phyloP scores from a whole-genome alignment of 1,140 invertebrate genomes.

The Drosophila tani region DNA sequence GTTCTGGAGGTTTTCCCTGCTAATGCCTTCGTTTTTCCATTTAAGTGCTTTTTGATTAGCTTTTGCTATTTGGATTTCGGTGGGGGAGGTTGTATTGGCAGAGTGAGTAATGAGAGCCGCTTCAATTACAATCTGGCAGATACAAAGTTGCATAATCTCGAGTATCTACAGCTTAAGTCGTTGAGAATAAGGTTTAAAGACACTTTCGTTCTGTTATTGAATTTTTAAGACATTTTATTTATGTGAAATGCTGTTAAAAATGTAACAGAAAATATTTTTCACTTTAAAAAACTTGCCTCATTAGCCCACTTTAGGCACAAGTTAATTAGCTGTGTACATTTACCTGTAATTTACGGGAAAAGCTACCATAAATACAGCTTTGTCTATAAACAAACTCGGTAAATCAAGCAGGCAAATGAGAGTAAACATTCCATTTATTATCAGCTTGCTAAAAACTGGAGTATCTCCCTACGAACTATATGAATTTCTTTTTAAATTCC shows the following conservation, averaged over 20 bases:
- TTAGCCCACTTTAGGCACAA: background rate
- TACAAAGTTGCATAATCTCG: background rate
- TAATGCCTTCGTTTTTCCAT: slow-evolving; percentile 52
- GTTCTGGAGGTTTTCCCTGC: background rate
- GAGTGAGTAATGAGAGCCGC: slow-evolving; percentile 15
- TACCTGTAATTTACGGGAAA: background rate
- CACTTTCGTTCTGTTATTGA: no score
- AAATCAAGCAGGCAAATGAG: background rate
- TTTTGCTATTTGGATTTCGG: slow-evolving; percentile 27
- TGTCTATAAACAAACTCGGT: slow-evolving; percentile 1
- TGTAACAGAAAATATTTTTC: background rate
- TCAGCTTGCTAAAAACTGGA: background rate
- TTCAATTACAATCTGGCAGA: slow-evolving; percentile 13
- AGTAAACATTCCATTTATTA: background rate
- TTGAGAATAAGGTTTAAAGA: background rate
- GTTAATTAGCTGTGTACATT: slow-evolving; percentile 10
- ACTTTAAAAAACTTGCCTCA: background rate
- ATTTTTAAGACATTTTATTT: background rate
- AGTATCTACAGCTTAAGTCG: background rate
- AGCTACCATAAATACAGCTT: background rate
- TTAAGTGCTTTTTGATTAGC: slow-evolving; percentile 78
- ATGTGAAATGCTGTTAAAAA: background rate
- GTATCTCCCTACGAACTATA: background rate
- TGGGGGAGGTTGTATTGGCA: background rate
- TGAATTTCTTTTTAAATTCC: background rate